A percentile compares a stretch with the other conserved stretches of the same genome.
These are phyloP conservation scores for Chiloscyllium punctatum DNA, from an alignment of 2,797 vertebrate genomes.

Conservation along the genomic window DNA sequence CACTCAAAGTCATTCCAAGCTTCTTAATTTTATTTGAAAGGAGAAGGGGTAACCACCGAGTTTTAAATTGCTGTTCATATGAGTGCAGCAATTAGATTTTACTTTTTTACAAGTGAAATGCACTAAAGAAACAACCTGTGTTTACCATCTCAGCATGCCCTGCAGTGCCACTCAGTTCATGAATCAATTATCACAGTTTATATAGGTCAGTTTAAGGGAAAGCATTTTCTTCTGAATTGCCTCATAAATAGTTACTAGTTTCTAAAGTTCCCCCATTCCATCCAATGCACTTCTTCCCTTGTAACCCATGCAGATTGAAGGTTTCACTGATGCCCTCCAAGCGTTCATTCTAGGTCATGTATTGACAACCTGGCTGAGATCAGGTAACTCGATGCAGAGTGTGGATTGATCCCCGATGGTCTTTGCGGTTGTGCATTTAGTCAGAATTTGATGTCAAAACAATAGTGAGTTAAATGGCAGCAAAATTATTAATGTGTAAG, in stretches of 20 bases:
- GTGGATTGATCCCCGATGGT: not conserved
- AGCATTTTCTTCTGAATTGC: not conserved
- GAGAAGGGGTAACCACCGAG: not conserved
- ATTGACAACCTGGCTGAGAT: not conserved
- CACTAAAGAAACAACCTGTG: not conserved
- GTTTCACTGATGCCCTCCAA: not conserved
- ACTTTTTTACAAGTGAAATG: not conserved
- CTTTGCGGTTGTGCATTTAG: not conserved
- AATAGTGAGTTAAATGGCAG: not conserved
- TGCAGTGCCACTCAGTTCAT: not conserved
- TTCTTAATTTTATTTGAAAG: conserved; percentile 1
- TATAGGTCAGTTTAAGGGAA: not conserved
- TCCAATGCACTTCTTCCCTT: not conserved
- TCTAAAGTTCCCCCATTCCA: not conserved
- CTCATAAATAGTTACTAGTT: not conserved
- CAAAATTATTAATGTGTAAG: not conserved
- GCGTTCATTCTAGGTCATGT: not conserved
- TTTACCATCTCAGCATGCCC: not conserved
- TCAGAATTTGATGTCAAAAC: not conserved
- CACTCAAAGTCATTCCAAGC: not conserved
- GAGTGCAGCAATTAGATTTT: not conserved
- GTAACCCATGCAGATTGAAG: not conserved
- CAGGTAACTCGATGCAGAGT: not conserved
- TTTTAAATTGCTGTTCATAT: not conserved
- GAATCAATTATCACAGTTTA: not conserved